Percentiles rank a stretch among this genome's conserved stretches.
phyloP scores from a whole-genome alignment of 1,140 invertebrate species.

The Zaprionus davidi region DNA sequence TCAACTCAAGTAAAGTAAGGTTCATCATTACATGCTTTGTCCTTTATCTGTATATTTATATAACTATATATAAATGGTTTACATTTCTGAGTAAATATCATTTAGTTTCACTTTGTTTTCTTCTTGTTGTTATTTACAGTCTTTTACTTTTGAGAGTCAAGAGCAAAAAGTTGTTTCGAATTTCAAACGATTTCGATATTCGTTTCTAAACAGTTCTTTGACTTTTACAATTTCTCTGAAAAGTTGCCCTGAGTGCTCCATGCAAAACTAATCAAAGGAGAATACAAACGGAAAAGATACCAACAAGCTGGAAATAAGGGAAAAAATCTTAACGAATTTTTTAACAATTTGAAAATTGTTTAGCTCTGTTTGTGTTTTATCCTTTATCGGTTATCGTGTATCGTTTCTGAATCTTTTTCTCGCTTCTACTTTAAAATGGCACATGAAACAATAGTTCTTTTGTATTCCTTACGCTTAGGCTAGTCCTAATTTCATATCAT shows the following conservation, averaged over 20 bases:
- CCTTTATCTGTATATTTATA: conserved; percentile 21
- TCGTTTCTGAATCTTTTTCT: conserved; percentile 20
- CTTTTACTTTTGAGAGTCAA: conserved; percentile 82
- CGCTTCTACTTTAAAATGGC: conserved; percentile 78
- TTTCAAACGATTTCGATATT: conserved; percentile 44
- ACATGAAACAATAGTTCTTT: conserved; percentile 80
- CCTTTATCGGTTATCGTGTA: conserved; percentile 2
- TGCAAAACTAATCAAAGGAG: conserved; percentile 50
- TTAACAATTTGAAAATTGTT: conserved; percentile 22
- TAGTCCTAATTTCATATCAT: conserved; percentile 58
- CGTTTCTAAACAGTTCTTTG: conserved; percentile 47
- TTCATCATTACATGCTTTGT: conserved; percentile 26
- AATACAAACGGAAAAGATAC: conserved; percentile 24
- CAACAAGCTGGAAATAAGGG: conserved; percentile 39
- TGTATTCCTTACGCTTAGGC: conserved; percentile 34
- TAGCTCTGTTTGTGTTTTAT: conserved; percentile 3
- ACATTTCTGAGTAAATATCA: conserved; percentile 62
- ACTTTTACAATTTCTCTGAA: conserved; percentile 53
- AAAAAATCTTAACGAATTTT: conserved; percentile 15
- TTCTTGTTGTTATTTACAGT: conserved; percentile 74
- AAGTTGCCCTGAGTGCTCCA: conserved; percentile 80
- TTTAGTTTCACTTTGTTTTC: conserved; percentile 52
- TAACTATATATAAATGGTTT: conserved; percentile 59
- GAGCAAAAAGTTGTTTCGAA: conserved; percentile 76
- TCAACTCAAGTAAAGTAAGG: conserved; percentile 70